A percentile compares a stretch with the other conserved stretches of the same genome.
Evolutionary conservation across 2,113 vertebrate species (phyloP).

Genomic region (Cyphomyrus plagiostoma): DNA sequence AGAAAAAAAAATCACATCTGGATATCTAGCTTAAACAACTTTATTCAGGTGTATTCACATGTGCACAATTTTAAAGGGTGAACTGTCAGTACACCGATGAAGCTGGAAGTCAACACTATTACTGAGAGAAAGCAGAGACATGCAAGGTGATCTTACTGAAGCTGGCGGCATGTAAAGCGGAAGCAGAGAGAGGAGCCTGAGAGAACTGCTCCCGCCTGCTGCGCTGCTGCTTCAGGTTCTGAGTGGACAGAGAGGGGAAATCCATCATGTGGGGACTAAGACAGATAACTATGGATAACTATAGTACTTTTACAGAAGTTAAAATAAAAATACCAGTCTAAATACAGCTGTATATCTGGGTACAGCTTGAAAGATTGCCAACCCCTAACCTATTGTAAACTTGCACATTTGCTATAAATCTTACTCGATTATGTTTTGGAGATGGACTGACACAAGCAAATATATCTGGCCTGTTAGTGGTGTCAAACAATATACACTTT

Average conservation of each 20-base stretch:
- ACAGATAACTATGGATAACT: neutral
- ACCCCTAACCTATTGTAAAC: neutral
- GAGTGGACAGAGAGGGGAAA: neutral
- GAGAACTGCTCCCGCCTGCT: conserved; percentile 86
- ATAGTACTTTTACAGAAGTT: neutral
- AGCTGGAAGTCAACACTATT: neutral
- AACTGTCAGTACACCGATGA: neutral
- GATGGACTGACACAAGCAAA: neutral
- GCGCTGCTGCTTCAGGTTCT: conserved; percentile 90
- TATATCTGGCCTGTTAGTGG: neutral
- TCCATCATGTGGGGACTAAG: neutral
- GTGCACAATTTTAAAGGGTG: neutral
- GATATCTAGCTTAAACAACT: neutral
- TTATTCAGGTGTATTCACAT: neutral
- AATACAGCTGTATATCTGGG: neutral
- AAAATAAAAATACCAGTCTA: neutral
- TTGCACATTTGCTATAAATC: neutral
- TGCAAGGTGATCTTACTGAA: conserved; percentile 63
- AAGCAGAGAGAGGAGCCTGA: conserved; percentile 62
- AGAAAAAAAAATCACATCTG: neutral
- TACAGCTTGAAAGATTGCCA: neutral
- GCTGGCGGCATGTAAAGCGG: conserved; percentile 71
- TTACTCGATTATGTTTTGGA: neutral
- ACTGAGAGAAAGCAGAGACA: neutral
- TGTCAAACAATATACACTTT: neutral